Evolutionary conservation across 2,797 vertebrate genomes (phyloP).

Genomic region (Sebastes aleutianus): DNA sequence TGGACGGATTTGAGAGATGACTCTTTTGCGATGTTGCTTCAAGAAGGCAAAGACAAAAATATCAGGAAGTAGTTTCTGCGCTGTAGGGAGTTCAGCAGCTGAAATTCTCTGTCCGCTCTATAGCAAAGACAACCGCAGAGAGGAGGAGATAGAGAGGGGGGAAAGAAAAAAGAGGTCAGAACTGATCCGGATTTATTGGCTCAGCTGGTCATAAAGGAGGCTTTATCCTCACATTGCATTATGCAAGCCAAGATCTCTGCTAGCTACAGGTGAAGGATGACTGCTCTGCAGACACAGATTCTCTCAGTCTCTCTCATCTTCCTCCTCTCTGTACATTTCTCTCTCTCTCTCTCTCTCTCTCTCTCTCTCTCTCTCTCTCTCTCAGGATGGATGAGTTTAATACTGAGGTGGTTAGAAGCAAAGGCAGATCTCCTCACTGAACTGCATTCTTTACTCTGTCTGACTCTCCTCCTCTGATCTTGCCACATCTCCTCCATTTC

Average conservation of each 20-base stretch:
- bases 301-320: slow-evolving; percentile 20
- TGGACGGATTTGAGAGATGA: slow-evolving; percentile 11
- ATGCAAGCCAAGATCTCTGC: slow-evolving; percentile 65
- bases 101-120: background rate
- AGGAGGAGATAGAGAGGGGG: background rate
- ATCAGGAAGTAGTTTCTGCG: background rate
- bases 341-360: background rate
- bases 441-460: slow-evolving; percentile 45
- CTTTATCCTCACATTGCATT: slow-evolving; percentile 69
- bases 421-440: slow-evolving; percentile 45
- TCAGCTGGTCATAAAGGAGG: slow-evolving; percentile 73
- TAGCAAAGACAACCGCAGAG: slow-evolving; percentile 13
- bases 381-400: slow-evolving; percentile 78
- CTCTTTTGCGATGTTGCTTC: slow-evolving; percentile 2
- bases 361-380: slow-evolving; percentile 16
- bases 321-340: background rate
- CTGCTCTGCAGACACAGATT: slow-evolving; percentile 45
- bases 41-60: slow-evolving; percentile 7
- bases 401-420: slow-evolving; percentile 61
- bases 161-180: slow-evolving; percentile 55
- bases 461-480: slow-evolving; percentile 27
- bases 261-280: slow-evolving; percentile 77
- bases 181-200: slow-evolving; percentile 72
- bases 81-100: slow-evolving; percentile 18
- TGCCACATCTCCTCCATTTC: background rate